phyloP scores from a whole-genome alignment of 2,888 invertebrate species.

The Gerris lacustris region DNA sequence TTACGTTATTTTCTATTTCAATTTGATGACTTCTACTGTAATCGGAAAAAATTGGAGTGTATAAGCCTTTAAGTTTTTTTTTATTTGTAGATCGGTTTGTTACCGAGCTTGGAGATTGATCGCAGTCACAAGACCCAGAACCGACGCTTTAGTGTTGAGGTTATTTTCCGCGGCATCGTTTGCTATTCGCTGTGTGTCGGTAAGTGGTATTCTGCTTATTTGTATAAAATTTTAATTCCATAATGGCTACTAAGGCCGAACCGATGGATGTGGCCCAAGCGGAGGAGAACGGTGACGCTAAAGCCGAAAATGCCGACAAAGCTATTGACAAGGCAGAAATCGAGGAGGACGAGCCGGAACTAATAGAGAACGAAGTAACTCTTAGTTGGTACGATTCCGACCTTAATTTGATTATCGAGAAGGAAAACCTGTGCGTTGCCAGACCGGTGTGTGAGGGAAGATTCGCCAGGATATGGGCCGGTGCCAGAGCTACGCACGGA shows the following conservation, averaged over 20 bases:
- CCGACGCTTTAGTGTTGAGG: too few relatives aligned
- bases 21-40: too few relatives aligned
- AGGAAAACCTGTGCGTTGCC: slow-evolving; percentile 54
- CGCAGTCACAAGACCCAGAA: too few relatives aligned
- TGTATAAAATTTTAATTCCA: too few relatives aligned
- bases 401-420: slow-evolving; percentile 69
- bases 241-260: not conserved
- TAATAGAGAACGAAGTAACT: slow-evolving; percentile 50
- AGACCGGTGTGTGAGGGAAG: slow-evolving; percentile 73
- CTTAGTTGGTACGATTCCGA: slow-evolving; percentile 85
- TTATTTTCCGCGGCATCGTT: too few relatives aligned
- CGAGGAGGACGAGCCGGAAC: slow-evolving; percentile 51
- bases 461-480: slow-evolving; percentile 90
- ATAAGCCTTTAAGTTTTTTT: too few relatives aligned
- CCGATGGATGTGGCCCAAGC: not conserved
- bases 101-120: too few relatives aligned
- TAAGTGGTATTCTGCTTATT: too few relatives aligned
- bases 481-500: slow-evolving; percentile 75
- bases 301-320: not conserved
- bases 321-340: not conserved
- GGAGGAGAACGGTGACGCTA: not conserved
- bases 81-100: too few relatives aligned
- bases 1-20: too few relatives aligned
- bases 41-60: too few relatives aligned
- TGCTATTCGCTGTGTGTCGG: too few relatives aligned